phyloP scores from a whole-genome alignment of 2,797 vertebrate genomes.

The Danio tinwini region DNA sequence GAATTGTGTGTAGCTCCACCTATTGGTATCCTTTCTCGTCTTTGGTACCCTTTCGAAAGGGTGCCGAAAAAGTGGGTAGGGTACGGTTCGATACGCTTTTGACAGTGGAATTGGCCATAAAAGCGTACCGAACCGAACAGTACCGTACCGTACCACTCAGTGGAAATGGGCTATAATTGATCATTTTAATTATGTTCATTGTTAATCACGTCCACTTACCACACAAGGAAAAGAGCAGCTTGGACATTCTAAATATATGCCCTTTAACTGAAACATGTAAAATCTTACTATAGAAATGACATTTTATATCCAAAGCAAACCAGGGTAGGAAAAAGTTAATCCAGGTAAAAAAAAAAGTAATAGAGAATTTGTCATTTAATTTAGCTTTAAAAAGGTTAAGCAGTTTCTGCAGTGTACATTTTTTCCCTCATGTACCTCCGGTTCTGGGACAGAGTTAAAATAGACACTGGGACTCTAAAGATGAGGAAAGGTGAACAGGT shows the following conservation, averaged over 20 bases:
- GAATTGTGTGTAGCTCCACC: too few species aligned
- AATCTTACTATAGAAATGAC: not conserved
- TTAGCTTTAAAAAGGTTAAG: slow-evolving; percentile 39
- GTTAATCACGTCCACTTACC: not conserved
- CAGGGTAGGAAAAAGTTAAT: not conserved
- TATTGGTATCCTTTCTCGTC: too few species aligned
- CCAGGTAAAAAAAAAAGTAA: not conserved
- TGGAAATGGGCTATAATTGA: too few species aligned
- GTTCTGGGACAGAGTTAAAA: slow-evolving; percentile 45
- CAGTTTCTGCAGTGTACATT: slow-evolving; percentile 17
- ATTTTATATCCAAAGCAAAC: slow-evolving; percentile 1
- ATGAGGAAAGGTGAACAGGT: slow-evolving; percentile 44
- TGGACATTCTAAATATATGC: not conserved
- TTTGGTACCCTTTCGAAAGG: too few species aligned
- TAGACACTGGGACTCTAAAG: slow-evolving; percentile 30
- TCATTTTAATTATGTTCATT: too few species aligned
- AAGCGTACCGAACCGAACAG: too few species aligned
- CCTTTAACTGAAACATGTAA: not conserved
- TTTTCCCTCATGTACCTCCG: slow-evolving; percentile 24
- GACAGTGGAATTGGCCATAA: too few species aligned
- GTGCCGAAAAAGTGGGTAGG: too few species aligned
- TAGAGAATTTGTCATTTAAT: not conserved
- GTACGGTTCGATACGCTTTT: too few species aligned
- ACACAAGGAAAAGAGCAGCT: not conserved
- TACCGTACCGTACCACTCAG: too few species aligned